phyloP scores from a whole-genome alignment of 2,113 vertebrate species.

The Ovibos moschatus region DNA sequence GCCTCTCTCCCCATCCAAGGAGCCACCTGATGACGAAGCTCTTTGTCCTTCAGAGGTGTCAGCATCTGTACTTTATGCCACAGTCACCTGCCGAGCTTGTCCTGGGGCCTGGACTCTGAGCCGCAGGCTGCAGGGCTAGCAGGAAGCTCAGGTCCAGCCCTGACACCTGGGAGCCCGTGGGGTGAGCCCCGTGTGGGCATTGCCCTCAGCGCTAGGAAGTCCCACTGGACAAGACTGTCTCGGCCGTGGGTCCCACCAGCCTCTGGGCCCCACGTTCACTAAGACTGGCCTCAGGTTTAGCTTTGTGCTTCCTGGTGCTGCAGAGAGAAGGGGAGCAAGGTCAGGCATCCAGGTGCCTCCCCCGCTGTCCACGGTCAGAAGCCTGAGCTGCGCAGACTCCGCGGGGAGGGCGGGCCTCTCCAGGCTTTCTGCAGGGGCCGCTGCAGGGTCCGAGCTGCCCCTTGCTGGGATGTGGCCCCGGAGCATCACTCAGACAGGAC shows the following conservation, averaged over 20 bases:
- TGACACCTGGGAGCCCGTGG: accelerated
- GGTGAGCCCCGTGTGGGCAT: not conserved
- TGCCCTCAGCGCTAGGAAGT: accelerated
- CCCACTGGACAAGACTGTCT: accelerated
- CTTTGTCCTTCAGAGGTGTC: not conserved
- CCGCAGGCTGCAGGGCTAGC: accelerated
- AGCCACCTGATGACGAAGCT: not conserved
- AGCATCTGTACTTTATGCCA: not conserved
- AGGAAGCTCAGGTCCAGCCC: not conserved
- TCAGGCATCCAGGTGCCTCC: not conserved
- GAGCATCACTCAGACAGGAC: not conserved
- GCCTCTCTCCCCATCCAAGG: not conserved
- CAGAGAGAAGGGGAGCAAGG: not conserved
- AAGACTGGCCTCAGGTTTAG: not conserved
- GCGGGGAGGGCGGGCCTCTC: not conserved
- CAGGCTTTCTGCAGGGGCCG: not conserved
- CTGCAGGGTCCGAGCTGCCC: no score
- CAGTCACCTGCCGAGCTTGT: not conserved
- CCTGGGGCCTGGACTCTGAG: not conserved
- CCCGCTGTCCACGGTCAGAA: not conserved
- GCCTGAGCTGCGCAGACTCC: no score
- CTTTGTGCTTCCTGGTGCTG: not conserved
- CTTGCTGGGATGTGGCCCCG: no score
- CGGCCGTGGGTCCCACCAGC: accelerated
- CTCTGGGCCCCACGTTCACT: accelerated